Percentiles rank a stretch among this genome's conserved stretches.
phyloP scores from a whole-genome alignment of 2,888 invertebrate species.

The Apamea epomidion region DNA sequence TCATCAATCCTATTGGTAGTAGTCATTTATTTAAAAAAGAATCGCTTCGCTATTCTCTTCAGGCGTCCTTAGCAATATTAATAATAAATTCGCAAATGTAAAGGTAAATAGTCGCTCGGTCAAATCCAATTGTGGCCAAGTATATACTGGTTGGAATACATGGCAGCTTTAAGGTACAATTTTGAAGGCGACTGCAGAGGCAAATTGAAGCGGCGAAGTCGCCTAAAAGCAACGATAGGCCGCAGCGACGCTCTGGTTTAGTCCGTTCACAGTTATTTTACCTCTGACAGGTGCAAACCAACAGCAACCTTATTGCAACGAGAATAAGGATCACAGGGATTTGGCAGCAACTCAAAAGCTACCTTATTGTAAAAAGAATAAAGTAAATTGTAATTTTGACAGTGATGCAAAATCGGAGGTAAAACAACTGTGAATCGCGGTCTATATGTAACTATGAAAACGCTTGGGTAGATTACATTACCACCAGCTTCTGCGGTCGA shows the following conservation, averaged over 20 bases:
- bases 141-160: no score
- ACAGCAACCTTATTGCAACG: neutral
- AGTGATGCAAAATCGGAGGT: no score
- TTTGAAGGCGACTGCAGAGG: neutral
- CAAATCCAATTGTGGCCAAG: neutral
- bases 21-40: neutral
- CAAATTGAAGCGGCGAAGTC: neutral
- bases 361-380: neutral
- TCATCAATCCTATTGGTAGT: neutral
- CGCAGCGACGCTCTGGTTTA: neutral
- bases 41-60: neutral
- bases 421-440: no score
- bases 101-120: neutral
- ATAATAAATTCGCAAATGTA: neutral
- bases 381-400: no score
- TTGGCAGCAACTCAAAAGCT: no score
- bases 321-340: no score
- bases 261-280: neutral
- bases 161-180: constrained; percentile 16
- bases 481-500: neutral
- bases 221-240: neutral
- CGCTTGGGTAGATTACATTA: neutral
- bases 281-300: neutral
- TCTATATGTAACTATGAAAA: neutral
- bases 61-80: neutral